These are phyloP conservation scores for Balaenoptera acutorostrata DNA, from an alignment of 2,113 vertebrate genomes.

Conservation along the genomic window DNA sequence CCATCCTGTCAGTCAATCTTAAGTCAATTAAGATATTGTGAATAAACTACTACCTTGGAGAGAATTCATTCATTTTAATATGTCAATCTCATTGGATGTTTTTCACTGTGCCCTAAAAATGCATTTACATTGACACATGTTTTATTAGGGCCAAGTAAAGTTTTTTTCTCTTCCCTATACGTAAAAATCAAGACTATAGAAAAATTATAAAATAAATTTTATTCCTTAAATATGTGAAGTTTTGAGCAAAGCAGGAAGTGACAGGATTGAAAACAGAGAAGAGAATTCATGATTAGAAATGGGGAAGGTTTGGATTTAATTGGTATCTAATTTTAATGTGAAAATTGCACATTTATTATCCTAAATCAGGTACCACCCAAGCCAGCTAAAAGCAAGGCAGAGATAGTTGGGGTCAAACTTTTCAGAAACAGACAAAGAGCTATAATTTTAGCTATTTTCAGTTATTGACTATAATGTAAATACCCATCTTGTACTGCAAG, in stretches of 20 bases:
- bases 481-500: neutral
- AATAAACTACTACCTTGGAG: neutral
- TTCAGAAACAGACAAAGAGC: neutral
- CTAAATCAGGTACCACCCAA: neutral
- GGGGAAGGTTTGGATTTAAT: neutral
- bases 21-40: conserved; percentile 41
- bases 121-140: neutral
- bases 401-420: neutral
- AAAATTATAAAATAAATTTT: neutral
- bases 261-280: neutral
- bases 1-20: conserved; percentile 32
- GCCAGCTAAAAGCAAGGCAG: neutral
- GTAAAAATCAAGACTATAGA: neutral
- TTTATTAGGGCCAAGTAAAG: neutral
- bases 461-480: neutral
- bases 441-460: neutral
- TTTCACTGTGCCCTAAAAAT: neutral
- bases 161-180: neutral
- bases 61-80: conserved; percentile 10
- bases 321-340: neutral
- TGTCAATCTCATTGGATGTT: neutral
- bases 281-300: neutral
- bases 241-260: neutral
- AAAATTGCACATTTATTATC: neutral
- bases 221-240: neutral